Evolutionary conservation across 2,888 invertebrate species (phyloP).

Genomic region (Azorinus chamasolen): DNA sequence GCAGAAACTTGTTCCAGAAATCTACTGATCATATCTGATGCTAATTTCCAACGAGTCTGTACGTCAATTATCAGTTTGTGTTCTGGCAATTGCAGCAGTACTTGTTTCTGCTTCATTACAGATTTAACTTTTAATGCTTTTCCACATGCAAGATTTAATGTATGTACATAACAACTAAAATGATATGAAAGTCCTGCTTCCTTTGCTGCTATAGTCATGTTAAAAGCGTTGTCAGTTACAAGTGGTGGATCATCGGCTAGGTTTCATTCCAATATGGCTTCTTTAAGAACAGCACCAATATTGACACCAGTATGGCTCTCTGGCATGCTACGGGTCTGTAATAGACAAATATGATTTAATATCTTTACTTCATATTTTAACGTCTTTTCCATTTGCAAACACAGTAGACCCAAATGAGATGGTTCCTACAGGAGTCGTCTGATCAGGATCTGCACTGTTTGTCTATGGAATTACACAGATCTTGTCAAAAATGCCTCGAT

Average conservation of each 20-base stretch:
- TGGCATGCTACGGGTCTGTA: slow-evolving; percentile 37
- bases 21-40: slow-evolving; percentile 41
- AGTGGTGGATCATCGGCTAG: slow-evolving; percentile 17
- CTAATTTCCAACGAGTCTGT: slow-evolving; percentile 48
- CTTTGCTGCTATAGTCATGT: slow-evolving; percentile 35
- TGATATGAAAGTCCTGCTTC: slow-evolving; percentile 14
- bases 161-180: slow-evolving; percentile 49
- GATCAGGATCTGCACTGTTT: too few relatives aligned
- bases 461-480: too few relatives aligned
- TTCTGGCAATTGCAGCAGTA: slow-evolving; percentile 20
- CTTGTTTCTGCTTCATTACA: slow-evolving; percentile 27
- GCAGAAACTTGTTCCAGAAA: slow-evolving; percentile 43
- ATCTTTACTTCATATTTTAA: too few relatives aligned
- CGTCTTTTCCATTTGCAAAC: too few relatives aligned
- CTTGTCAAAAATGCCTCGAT: too few relatives aligned
- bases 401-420: too few relatives aligned
- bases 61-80: slow-evolving; percentile 47
- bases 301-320: slow-evolving; percentile 34
- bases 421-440: too few relatives aligned
- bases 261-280: slow-evolving; percentile 29
- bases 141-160: slow-evolving; percentile 32
- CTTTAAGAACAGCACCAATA: slow-evolving; percentile 26
- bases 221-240: slow-evolving; percentile 42
- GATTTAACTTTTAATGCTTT: slow-evolving; percentile 23
- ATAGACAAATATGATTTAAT: too few relatives aligned